A percentile compares a stretch with the other conserved stretches of the same genome.
phyloP scores from a whole-genome alignment of 2,888 invertebrate species.

The Cistogaster globosa region DNA sequence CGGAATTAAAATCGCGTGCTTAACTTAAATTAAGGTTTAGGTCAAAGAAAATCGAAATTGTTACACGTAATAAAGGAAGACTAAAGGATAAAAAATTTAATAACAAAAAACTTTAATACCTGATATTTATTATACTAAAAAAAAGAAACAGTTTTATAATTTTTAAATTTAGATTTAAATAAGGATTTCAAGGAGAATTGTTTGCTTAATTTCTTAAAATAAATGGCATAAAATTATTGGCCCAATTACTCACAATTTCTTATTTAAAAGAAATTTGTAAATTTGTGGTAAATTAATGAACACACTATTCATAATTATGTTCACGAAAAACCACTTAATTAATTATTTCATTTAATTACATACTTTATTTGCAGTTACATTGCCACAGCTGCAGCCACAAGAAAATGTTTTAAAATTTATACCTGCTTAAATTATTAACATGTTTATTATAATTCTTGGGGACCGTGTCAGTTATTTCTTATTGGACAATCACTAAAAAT shows the following conservation, averaged over 20 bases:
- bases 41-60: constrained; percentile 77
- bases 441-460: no score
- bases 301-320: not conserved
- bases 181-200: no score
- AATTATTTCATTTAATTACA: not conserved
- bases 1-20: constrained; percentile 77
- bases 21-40: constrained; percentile 80
- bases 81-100: not conserved
- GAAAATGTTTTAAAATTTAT: not conserved
- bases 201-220: no score
- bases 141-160: not conserved
- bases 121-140: not conserved
- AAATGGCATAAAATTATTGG: no score
- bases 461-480: no score
- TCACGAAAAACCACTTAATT: not conserved
- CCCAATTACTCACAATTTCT: no score
- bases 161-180: no score
- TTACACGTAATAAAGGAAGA: no score
- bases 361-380: not conserved
- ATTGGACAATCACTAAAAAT: no score
- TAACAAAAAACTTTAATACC: not conserved
- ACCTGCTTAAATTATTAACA: not conserved
- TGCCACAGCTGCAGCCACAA: not conserved
- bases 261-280: not conserved
- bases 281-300: not conserved